phyloP scores from a whole-genome alignment of 35 echinoderm and acorn worm species.

The Stichopus chloronotus region DNA sequence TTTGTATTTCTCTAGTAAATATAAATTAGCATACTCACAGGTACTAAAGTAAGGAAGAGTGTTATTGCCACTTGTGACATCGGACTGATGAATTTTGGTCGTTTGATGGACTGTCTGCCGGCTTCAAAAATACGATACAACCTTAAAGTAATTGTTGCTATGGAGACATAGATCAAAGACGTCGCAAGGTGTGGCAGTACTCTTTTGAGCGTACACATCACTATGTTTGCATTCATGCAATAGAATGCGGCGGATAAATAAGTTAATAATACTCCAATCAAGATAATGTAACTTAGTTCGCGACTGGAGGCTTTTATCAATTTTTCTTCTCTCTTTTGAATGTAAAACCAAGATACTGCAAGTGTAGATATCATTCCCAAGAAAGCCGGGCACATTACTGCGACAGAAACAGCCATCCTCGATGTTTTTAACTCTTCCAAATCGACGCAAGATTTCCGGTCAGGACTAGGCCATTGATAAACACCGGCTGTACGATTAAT shows the following conservation, averaged over 20 bases:
- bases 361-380: slow-evolving; percentile 16
- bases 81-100: slow-evolving; percentile 81
- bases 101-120: slow-evolving; percentile 61
- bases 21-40: slow-evolving; percentile 47
- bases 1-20: no score
- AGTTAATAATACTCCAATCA: slow-evolving; percentile 71
- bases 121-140: slow-evolving; percentile 86
- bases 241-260: slow-evolving; percentile 59
- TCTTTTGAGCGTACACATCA: slow-evolving; percentile 58
- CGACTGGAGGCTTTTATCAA: slow-evolving; percentile 91
- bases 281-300: slow-evolving; percentile 82
- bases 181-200: slow-evolving; percentile 65
- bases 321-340: slow-evolving; percentile 45
- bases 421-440: not conserved
- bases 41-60: slow-evolving; percentile 49
- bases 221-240: slow-evolving; percentile 45
- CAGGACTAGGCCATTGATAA: slow-evolving; percentile 43
- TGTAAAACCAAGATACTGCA: slow-evolving; percentile 35
- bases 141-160: slow-evolving; percentile 70
- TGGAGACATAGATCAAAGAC: slow-evolving; percentile 74
- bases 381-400: slow-evolving; percentile 14
- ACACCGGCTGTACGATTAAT: not conserved
- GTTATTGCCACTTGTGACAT: slow-evolving; percentile 79
- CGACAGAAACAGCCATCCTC: slow-evolving; percentile 40
- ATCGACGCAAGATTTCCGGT: slow-evolving; percentile 18